A percentile compares a stretch with the other conserved stretches of the same genome.
Evolutionary conservation across 92 coral and sea anemone species (phyloP).

Genomic region (Nematostella vectensis): DNA sequence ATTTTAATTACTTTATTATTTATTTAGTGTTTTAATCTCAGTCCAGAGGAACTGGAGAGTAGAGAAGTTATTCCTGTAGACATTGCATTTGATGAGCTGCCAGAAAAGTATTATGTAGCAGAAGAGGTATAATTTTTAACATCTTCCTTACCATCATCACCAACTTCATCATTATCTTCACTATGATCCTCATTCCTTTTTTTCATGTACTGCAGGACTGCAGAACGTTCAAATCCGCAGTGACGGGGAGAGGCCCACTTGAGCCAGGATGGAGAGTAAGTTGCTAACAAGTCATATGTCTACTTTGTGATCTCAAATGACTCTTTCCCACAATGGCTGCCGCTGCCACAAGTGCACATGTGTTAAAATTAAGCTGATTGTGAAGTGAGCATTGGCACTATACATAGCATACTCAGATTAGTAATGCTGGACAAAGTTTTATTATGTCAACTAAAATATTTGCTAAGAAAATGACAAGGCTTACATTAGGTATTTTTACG

Average conservation of each 20-base stretch:
- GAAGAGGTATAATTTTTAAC: constrained; percentile 62
- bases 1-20: not conserved
- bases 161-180: not conserved
- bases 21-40: constrained; percentile 68
- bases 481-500: too few relatives aligned
- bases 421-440: too few relatives aligned
- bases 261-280: constrained; percentile 77
- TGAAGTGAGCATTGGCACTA: too few relatives aligned
- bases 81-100: constrained; percentile 81
- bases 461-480: too few relatives aligned
- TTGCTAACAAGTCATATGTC: too few relatives aligned
- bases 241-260: constrained; percentile 86
- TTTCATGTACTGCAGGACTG: constrained; percentile 71
- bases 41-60: constrained; percentile 43
- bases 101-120: constrained; percentile 85
- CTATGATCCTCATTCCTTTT: not conserved
- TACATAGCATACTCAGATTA: too few relatives aligned
- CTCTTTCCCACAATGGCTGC: too few relatives aligned
- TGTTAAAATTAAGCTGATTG: too few relatives aligned
- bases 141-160: not conserved
- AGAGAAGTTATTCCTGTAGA: constrained; percentile 83
- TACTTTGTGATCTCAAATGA: too few relatives aligned
- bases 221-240: constrained; percentile 72
- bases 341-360: too few relatives aligned
- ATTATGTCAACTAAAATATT: too few relatives aligned